Conservation (phyloP, 2,888 invertebrate genomes). For the Drosophila kokeensis region DNA sequence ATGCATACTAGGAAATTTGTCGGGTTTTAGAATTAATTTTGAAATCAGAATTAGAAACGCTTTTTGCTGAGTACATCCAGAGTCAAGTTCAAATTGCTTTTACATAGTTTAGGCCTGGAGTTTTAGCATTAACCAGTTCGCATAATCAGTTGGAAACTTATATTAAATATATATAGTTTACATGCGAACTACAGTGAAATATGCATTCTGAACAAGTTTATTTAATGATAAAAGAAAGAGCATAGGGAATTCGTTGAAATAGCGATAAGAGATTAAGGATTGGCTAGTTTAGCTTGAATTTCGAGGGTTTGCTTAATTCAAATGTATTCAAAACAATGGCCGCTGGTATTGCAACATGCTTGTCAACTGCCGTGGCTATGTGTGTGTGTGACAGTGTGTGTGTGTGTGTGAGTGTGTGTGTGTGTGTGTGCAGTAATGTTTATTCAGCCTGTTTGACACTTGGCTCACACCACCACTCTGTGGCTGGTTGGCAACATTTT, state of each 20-base stretch:
- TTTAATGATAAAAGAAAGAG: not conserved
- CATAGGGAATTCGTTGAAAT: not conserved
- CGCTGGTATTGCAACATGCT: conserved; percentile 44
- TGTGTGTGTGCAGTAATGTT: conserved; percentile 35
- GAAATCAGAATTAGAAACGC: not conserved
- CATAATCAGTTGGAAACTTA: not conserved
- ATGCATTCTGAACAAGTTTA: not conserved
- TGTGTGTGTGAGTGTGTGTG: not conserved
- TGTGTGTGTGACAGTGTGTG: not conserved
- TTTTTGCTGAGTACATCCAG: not conserved
- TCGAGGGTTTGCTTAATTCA: conserved; percentile 66
- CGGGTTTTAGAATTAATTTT: not conserved
- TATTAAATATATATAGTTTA: not conserved
- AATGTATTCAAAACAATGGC: conserved; percentile 69
- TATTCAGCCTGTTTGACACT: conserved; percentile 19
- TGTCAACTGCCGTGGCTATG: conserved; percentile 55
- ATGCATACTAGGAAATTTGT: not conserved
- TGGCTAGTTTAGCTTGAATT: not conserved
- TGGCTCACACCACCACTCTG: conserved; percentile 10
- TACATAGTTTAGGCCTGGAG: not conserved
- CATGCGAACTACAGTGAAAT: not conserved
- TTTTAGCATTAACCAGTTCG: not conserved
- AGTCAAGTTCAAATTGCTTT: not conserved
- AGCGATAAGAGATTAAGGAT: too few species aligned
- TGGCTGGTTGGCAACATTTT: conserved; percentile 53